These are phyloP conservation scores for Axis porcinus DNA, from an alignment of 2,113 vertebrate genomes.

Conservation along the genomic window DNA sequence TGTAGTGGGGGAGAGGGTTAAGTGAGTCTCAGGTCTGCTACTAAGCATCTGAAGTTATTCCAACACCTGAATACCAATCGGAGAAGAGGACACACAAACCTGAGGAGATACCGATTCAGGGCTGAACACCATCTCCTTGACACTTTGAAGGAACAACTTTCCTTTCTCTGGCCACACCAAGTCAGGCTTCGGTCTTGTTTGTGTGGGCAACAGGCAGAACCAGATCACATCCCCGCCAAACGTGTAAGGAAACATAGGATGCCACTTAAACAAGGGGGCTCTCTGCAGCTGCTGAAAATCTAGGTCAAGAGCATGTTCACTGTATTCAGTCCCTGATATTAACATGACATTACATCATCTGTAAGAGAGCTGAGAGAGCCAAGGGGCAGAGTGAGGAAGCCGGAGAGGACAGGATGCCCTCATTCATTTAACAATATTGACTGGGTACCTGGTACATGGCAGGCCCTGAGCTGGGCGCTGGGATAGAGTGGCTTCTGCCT, in stretches of 20 bases:
- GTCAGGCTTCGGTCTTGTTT: neutral
- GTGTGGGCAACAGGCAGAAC: neutral
- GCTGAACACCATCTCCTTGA: neutral
- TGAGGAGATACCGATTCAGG: neutral
- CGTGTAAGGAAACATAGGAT: neutral
- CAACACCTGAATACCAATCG: neutral
- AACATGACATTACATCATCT: neutral
- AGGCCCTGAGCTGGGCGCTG: too few relatives aligned
- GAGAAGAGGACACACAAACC: constrained; percentile 6
- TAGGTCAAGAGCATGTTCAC: neutral
- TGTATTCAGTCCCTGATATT: neutral
- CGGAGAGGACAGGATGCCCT: neutral
- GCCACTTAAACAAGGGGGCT: neutral
- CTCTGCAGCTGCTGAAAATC: neutral
- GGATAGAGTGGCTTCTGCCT: neutral
- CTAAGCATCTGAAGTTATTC: neutral
- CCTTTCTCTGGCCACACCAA: neutral
- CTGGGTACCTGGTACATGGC: rapidly evolving
- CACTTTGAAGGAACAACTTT: constrained; percentile 45
- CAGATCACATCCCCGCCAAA: neutral
- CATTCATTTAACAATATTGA: neutral
- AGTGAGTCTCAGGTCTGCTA: neutral
- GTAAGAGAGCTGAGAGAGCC: neutral
- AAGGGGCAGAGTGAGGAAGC: neutral
- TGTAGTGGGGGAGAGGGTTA: rapidly evolving